Evolutionary conservation across 2,888 invertebrate genomes (phyloP).

Genomic region (Cheilosia urbana): DNA sequence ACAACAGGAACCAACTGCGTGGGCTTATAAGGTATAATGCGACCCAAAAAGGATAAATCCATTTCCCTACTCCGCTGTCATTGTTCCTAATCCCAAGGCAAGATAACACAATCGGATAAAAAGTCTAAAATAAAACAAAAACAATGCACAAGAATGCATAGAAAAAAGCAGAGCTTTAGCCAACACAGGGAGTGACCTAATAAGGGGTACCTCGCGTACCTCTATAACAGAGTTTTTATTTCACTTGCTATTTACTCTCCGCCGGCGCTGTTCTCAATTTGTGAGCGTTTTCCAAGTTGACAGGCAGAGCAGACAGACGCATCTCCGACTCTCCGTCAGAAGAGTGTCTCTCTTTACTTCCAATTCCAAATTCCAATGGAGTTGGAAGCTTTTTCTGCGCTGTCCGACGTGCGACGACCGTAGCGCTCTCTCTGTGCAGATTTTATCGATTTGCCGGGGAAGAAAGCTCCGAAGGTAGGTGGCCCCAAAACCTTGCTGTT

Average conservation of each 20-base stretch:
- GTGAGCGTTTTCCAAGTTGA: neutral
- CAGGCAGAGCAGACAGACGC: neutral
- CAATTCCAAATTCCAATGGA: slow-evolving; percentile 12
- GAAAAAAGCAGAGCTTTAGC: slow-evolving; percentile 36
- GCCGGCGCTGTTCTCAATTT: neutral
- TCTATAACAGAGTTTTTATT: slow-evolving; percentile 10
- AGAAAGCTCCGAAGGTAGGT: slow-evolving; percentile 42
- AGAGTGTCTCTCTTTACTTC: neutral
- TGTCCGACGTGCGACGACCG: slow-evolving; percentile 9
- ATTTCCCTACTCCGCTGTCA: slow-evolving; percentile 13
- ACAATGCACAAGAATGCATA: slow-evolving; percentile 44
- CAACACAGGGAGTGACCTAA: slow-evolving; percentile 73
- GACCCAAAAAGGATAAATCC: slow-evolving; percentile 29
- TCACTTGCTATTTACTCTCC: slow-evolving; percentile 7
- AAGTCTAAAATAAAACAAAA: slow-evolving; percentile 27
- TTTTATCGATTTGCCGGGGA: slow-evolving; percentile 66
- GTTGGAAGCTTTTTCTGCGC: neutral
- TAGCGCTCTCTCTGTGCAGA: slow-evolving; percentile 58
- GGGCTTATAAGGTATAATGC: slow-evolving; percentile 29
- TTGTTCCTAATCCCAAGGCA: slow-evolving; percentile 53
- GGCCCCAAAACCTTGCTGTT: slow-evolving; percentile 20
- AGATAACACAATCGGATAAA: slow-evolving; percentile 54
- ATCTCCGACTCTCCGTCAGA: too few relatives aligned
- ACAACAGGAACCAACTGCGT: slow-evolving; percentile 29
- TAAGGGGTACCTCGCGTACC: slow-evolving; percentile 64